Base-by-base conservation (phyloP, 2,797 vertebrate genomes). In the Brachyrhaphis roseni region DNA sequence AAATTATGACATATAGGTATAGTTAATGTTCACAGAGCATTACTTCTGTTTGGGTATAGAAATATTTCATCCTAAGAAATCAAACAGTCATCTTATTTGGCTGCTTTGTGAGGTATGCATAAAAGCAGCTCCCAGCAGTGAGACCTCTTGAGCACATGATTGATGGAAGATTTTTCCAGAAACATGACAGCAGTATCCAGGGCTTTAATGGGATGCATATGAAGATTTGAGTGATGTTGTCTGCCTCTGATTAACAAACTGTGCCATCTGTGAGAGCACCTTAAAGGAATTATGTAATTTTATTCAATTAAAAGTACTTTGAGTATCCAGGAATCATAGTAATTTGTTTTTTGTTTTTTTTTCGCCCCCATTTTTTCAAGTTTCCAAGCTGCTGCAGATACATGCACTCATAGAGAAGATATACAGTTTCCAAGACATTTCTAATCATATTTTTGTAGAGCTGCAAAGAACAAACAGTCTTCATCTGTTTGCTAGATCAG, bases 71-170 rank as follows among this genome's bases (percentile, higher is more conserved):
- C 72, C 51, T 83, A 66, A 77, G 34, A 78, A 18, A 82, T 41
- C 74, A 76, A 79, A 20, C 62, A 84, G 82, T 84, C 62, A 68
- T 81, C 86, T 86, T 86, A 88, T 72, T 79, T 57, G 8, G 75
- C 83, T 78, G 73, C 78, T 78, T 41, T 79, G 72, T 15, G 26
- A 75, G 64, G 81, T 87, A 81, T 84, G 78, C 64, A 72, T 80
- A 75, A 88, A 87, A 82, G 47, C 55, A 8, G 36, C 36, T 79
- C 74, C 49, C 75, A 41, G 85, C 62, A 82, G 71, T 57, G 77
- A 80, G 71, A 64, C 49, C 87, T 70, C 82, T 62, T 77, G 80
- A 87, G 86, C 84, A 75, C 78, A 81, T 90, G 85, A 89, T 75
- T 79, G 49, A 88, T 88, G 78, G 72, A 12, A 72, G 36, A 84